Conservation (phyloP, 2,888 invertebrate genomes). For the Alsophila aescularia region DNA sequence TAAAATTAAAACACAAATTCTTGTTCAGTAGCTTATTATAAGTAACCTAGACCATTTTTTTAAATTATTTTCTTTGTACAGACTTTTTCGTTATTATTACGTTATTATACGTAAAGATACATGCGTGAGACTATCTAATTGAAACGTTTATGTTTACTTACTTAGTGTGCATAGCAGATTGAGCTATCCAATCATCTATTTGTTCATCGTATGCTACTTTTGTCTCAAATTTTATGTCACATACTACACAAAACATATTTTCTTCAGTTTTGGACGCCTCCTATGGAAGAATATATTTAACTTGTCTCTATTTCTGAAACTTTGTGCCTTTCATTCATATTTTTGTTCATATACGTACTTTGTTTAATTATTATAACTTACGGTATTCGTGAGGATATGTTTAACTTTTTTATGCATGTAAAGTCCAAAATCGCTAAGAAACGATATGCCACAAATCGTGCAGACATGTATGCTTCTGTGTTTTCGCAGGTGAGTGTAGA, state of each 20-base stretch:
- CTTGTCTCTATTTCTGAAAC: not conserved
- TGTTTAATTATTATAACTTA: not conserved
- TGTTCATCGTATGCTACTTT: not conserved
- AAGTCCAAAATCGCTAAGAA: constrained; percentile 58
- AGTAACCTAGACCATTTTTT: no score
- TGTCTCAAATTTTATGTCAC: not conserved
- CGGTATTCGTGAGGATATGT: constrained; percentile 39
- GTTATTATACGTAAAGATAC: not conserved
- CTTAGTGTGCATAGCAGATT: not conserved
- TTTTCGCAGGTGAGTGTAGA: constrained; percentile 60
- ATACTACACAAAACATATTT: not conserved
- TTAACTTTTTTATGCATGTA: constrained; percentile 56
- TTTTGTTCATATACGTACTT: not conserved
- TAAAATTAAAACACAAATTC: no score
- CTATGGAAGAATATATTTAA: not conserved
- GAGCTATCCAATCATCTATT: not conserved
- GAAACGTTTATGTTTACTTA: not conserved
- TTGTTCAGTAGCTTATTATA: no score
- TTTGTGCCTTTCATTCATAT: not conserved
- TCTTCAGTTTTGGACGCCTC: not conserved
- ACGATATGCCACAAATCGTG: constrained; percentile 55
- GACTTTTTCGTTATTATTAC: no score
- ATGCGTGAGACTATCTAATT: not conserved
- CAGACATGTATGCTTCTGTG: constrained; percentile 57
- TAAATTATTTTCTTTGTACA: no score